Percentiles rank a stretch among this genome's conserved stretches.
phyloP scores from a whole-genome alignment of 2,113 vertebrate genomes.

The Pangasianodon hypophthalmus region DNA sequence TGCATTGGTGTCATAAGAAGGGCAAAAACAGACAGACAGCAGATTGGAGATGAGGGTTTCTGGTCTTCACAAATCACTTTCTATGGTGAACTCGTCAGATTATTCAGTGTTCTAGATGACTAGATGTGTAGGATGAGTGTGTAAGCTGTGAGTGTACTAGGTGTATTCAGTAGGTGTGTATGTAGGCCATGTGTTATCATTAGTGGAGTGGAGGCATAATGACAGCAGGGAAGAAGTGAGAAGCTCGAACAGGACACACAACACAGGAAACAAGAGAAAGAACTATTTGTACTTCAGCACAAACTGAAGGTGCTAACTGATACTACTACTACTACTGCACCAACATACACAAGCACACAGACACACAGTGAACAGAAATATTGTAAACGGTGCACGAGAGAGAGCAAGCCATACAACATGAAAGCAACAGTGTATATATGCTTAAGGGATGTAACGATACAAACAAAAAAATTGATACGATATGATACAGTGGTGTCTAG shows the following conservation, averaged over 20 bases:
- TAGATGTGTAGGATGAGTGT: slow-evolving; percentile 19
- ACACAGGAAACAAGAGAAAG: not conserved
- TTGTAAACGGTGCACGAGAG: not conserved
- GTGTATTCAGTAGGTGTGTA: slow-evolving; percentile 13
- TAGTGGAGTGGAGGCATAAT: slow-evolving; percentile 23
- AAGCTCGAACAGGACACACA: not conserved
- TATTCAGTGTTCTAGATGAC: slow-evolving; percentile 19
- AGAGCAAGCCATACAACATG: not conserved
- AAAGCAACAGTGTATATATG: not conserved
- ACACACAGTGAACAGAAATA: not conserved
- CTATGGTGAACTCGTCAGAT: slow-evolving; percentile 37
- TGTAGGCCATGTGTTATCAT: not conserved
- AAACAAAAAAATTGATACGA: not conserved
- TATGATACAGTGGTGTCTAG: not conserved
- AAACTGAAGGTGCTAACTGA: not conserved
- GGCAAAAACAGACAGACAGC: slow-evolving; percentile 7
- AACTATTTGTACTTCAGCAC: not conserved
- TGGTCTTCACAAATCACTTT: slow-evolving; percentile 42
- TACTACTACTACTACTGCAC: slow-evolving; percentile 2
- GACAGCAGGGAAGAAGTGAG: slow-evolving; percentile 20
- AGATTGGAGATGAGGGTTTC: slow-evolving; percentile 28
- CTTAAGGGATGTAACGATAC: not conserved
- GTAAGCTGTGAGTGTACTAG: not conserved
- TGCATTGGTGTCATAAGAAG: not conserved
- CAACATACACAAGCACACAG: slow-evolving; percentile 14